A percentile compares a stretch with the other conserved stretches of the same genome.
phyloP scores from a whole-genome alignment of 2,888 invertebrate species.

The Noctua comes region DNA sequence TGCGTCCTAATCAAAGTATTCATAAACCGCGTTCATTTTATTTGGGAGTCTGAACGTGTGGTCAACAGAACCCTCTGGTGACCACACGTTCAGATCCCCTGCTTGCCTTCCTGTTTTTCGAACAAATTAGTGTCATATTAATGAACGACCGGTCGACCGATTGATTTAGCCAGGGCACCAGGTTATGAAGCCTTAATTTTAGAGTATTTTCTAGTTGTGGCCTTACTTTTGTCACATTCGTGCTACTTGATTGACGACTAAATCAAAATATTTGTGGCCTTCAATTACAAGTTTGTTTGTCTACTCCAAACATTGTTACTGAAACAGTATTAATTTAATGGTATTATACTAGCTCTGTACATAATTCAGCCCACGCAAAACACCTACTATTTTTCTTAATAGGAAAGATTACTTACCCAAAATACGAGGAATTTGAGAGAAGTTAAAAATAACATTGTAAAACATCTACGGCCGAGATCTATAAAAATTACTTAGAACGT shows the following conservation, averaged over 20 bases:
- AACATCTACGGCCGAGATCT: no score
- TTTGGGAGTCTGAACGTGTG: not conserved
- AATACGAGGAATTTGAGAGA: not conserved
- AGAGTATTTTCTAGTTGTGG: not conserved
- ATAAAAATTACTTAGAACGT: not conserved
- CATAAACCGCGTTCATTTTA: not conserved
- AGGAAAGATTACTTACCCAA: not conserved
- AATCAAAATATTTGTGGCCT: constrained; percentile 12
- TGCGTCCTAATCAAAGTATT: not conserved
- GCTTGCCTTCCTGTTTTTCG: not conserved
- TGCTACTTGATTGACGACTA: constrained; percentile 22
- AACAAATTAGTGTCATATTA: not conserved
- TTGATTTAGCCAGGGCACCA: not conserved
- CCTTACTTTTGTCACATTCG: not conserved
- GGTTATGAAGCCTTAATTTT: not conserved
- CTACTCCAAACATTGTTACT: constrained; percentile 4
- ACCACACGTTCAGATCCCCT: no score
- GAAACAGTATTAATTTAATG: not conserved
- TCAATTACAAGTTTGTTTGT: not conserved
- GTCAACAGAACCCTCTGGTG: no score
- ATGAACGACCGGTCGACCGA: not conserved
- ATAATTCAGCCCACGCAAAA: not conserved
- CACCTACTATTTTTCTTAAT: not conserved
- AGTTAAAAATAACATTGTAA: not conserved
- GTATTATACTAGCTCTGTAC: not conserved